These are phyloP conservation scores for Aromia moschata DNA, from an alignment of 2,888 invertebrate genomes.

Conservation along the genomic window DNA sequence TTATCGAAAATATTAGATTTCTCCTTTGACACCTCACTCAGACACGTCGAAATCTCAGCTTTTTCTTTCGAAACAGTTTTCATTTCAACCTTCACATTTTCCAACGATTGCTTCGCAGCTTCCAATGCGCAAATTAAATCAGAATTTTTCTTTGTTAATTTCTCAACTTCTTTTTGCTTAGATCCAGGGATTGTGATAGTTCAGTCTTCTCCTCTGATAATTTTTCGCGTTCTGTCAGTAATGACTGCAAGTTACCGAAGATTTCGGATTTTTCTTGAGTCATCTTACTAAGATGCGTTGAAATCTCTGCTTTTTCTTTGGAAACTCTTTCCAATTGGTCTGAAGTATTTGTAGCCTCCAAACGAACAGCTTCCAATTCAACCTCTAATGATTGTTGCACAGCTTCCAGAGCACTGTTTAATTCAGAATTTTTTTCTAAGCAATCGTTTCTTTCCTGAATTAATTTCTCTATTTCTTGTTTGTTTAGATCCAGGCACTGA, in stretches of 20 bases:
- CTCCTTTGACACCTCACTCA: conserved; percentile 35
- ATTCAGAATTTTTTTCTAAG: too few relatives aligned
- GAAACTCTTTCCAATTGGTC: conserved; percentile 22
- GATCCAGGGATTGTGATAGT: conserved; percentile 13
- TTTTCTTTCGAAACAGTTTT: too few relatives aligned
- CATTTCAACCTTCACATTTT: conserved; percentile 2
- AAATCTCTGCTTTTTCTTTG: conserved; percentile 30
- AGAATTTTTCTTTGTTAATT: conserved; percentile 11
- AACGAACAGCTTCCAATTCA: conserved; percentile 15
- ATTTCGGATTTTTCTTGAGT: conserved; percentile 35
- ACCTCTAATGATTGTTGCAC: too few relatives aligned
- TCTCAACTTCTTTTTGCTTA: conserved; percentile 11
- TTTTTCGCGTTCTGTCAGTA: too few relatives aligned
- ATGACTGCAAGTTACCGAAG: conserved; percentile 36
- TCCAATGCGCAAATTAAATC: neutral
- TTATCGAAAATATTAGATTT: conserved; percentile 32
- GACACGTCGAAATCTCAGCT: too few relatives aligned
- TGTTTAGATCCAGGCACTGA: too few relatives aligned
- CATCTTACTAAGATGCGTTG: conserved; percentile 28
- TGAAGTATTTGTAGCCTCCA: conserved; percentile 20
- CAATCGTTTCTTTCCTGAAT: too few relatives aligned
- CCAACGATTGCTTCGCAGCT: conserved; percentile 3
- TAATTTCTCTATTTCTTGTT: too few relatives aligned
- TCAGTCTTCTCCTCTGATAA: too few relatives aligned
- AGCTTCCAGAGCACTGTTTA: too few relatives aligned